Percentiles rank a stretch among this genome's conserved stretches.
Evolutionary conservation across 2,113 vertebrate genomes (phyloP).

Genomic region (Indicator maculatus): DNA sequence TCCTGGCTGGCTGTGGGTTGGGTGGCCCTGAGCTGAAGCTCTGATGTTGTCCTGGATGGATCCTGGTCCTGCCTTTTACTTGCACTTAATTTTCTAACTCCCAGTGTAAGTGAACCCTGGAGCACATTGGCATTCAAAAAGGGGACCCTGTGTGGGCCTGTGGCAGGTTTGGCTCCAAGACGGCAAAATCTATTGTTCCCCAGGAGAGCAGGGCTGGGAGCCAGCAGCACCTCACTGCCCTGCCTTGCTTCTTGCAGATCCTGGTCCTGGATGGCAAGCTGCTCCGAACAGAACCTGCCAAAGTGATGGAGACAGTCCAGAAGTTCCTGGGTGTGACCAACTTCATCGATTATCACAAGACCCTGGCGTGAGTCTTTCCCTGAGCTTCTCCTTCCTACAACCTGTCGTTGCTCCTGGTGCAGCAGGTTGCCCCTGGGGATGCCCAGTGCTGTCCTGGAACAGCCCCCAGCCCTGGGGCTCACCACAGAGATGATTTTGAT

Average conservation of each 20-base stretch:
- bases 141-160: background rate
- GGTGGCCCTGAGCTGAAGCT: background rate
- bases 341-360: constrained; percentile 92
- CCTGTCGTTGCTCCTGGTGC: background rate
- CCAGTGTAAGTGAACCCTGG: background rate
- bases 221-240: background rate
- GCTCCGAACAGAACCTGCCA: constrained; percentile 92
- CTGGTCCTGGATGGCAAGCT: constrained; percentile 94
- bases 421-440: background rate
- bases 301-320: constrained; percentile 95
- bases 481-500: background rate
- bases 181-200: background rate
- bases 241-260: constrained; percentile 76
- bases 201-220: background rate
- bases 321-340: constrained; percentile 89
- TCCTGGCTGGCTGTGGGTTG: background rate
- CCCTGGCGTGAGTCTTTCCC: constrained; percentile 87
- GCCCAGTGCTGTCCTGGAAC: background rate
- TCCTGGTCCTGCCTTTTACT: background rate
- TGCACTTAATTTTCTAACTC: background rate
- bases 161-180: background rate
- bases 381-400: background rate
- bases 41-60: background rate
- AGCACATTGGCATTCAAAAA: background rate
- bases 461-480: background rate